Conservation (phyloP, 2,113 vertebrate genomes). For the Petrocephalus microphthalmus region DNA sequence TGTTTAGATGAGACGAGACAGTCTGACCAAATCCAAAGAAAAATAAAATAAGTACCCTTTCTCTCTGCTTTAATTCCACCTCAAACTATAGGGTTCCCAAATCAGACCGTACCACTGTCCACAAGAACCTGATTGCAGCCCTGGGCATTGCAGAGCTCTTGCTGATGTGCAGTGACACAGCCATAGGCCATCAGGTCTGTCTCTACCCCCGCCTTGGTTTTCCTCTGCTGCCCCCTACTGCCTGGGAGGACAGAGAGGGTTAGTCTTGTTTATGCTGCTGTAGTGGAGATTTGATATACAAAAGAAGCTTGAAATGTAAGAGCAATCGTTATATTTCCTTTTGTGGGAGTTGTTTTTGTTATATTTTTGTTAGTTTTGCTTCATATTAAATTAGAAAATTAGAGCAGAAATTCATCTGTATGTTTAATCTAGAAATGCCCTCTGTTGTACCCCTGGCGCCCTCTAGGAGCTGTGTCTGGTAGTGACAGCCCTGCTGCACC, state of each 20-base stretch:
- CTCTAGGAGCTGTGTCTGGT: constrained; percentile 67
- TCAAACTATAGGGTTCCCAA: constrained; percentile 64
- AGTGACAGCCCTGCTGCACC: constrained; percentile 72
- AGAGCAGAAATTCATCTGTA: not conserved
- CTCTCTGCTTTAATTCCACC: not conserved
- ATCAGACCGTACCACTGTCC: constrained; percentile 77
- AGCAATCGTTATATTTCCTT: not conserved
- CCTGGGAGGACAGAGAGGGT: not conserved
- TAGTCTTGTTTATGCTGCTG: not conserved
- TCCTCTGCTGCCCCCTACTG: not conserved
- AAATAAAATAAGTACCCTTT: not conserved
- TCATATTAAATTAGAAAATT: not conserved
- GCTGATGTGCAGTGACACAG: constrained; percentile 77
- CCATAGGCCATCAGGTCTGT: constrained; percentile 68
- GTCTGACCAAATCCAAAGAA: not conserved
- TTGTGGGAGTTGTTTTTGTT: not conserved
- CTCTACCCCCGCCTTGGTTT: not conserved
- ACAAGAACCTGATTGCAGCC: constrained; percentile 85
- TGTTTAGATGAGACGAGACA: not conserved
- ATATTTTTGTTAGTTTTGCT: not conserved
- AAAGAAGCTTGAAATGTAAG: not conserved
- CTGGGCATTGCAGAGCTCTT: constrained; percentile 73
- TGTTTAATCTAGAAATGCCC: not conserved
- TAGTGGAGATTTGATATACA: not conserved
- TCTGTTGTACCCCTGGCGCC: not conserved